Evolutionary conservation across 2,888 invertebrate genomes (phyloP).

Genomic region (Rhodophaea formosa): DNA sequence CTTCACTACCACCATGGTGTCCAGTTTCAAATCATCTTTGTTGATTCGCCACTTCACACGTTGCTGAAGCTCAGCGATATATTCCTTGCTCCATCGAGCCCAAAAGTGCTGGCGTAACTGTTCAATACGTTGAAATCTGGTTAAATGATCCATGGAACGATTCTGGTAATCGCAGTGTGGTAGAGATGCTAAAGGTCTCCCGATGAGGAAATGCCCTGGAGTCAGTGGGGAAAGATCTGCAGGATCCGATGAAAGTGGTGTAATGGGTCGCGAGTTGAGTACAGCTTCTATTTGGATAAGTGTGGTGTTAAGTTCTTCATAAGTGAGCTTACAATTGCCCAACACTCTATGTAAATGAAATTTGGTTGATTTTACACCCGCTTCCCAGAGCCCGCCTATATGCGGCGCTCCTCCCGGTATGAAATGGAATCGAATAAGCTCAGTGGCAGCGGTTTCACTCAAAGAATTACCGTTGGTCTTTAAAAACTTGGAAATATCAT

Average conservation of each 20-base stretch:
- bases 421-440: not conserved
- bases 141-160: not conserved
- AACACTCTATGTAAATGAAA: too few species aligned
- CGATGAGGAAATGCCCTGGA: not conserved
- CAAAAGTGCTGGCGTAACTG: slow-evolving; percentile 25
- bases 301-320: not conserved
- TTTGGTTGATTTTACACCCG: too few species aligned
- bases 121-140: slow-evolving; percentile 21
- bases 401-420: not conserved
- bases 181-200: not conserved
- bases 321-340: too few species aligned
- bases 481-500: not conserved
- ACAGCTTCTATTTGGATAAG: not conserved
- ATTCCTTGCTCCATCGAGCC: slow-evolving; percentile 29
- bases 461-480: too few species aligned
- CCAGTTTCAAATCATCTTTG: slow-evolving; percentile 12
- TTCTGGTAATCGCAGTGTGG: not conserved
- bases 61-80: slow-evolving; percentile 30
- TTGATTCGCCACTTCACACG: slow-evolving; percentile 28
- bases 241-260: not conserved
- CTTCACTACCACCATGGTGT: slow-evolving; percentile 28
- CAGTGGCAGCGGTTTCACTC: not conserved
- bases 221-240: not conserved
- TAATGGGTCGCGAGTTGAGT: not conserved
- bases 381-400: too few species aligned